Percentiles rank a stretch among this genome's conserved stretches.
These are phyloP conservation scores for Drosophila setosimentum DNA, from an alignment of 2,888 invertebrate genomes.

Conservation along the genomic window DNA sequence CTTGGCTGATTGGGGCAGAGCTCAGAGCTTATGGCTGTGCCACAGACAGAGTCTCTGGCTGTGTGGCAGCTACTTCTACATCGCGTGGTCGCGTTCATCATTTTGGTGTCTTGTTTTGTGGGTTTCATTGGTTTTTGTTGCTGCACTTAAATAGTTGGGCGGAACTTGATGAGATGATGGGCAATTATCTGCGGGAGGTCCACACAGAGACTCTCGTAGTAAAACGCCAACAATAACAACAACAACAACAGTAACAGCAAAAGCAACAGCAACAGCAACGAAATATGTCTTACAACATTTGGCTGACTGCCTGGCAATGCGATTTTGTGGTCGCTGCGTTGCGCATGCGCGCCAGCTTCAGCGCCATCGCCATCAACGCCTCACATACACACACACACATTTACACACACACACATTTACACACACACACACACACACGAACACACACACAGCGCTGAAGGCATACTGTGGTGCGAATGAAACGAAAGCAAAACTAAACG, in stretches of 20 bases:
- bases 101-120: conserved; percentile 79
- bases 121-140: conserved; percentile 73
- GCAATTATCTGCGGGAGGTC: conserved; percentile 85
- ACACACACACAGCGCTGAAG: conserved; percentile 17
- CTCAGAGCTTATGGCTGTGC: conserved; percentile 20
- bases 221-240: conserved; percentile 37
- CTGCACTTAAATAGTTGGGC: conserved; percentile 83
- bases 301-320: conserved; percentile 56
- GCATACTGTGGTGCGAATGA: conserved; percentile 19
- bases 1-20: conserved; percentile 26
- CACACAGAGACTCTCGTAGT: conserved; percentile 52
- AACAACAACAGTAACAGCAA: conserved; percentile 11
- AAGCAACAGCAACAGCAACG: conserved; percentile 44
- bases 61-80: conserved; percentile 71
- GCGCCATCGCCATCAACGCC: conserved; percentile 82
- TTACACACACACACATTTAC: background rate
- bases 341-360: conserved; percentile 80
- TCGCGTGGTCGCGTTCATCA: conserved; percentile 79
- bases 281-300: conserved; percentile 76
- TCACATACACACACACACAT: conserved; percentile 42
- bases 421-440: conserved; percentile 9
- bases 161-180: conserved; percentile 85
- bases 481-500: conserved; percentile 30
- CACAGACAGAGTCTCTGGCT: conserved; percentile 24
- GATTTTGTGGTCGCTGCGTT: conserved; percentile 66